Evolutionary conservation across 2,113 vertebrate genomes (phyloP).

Genomic region (Vulpes vulpes): DNA sequence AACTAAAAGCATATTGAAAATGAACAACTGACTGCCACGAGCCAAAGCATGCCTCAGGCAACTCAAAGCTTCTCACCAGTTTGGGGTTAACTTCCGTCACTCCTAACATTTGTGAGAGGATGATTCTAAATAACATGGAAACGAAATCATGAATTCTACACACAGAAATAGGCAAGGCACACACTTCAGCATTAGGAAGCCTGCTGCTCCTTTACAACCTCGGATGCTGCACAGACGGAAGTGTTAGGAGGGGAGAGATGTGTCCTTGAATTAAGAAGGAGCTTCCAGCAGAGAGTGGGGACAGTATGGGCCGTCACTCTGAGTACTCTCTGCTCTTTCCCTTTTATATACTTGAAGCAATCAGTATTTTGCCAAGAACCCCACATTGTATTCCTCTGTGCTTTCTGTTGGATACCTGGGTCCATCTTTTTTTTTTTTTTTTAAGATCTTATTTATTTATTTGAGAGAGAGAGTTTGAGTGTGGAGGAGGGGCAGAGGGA

Average conservation of each 20-base stretch:
- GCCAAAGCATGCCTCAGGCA: slow-evolving; percentile 75
- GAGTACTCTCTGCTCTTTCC: not conserved
- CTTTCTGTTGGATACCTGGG: not conserved
- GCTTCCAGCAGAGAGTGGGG: not conserved
- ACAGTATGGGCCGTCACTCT: not conserved
- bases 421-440: not conserved
- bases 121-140: slow-evolving; percentile 59
- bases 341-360: not conserved
- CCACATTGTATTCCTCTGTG: not conserved
- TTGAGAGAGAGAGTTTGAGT: not conserved
- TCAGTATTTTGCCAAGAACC: not conserved
- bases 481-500: not conserved
- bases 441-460: not conserved
- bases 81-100: slow-evolving; percentile 60
- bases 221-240: not conserved
- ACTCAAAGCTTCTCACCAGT: slow-evolving; percentile 61
- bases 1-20: slow-evolving; percentile 81
- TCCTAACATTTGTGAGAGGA: slow-evolving; percentile 55
- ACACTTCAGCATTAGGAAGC: not conserved
- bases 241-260: not conserved
- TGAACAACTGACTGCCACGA: slow-evolving; percentile 73
- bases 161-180: slow-evolving; percentile 22
- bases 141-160: not conserved
- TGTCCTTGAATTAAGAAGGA: not conserved
- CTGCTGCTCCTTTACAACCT: not conserved